Evolutionary conservation across 2,888 invertebrate species (phyloP), one percentile per base, ranked within the genome.

Genomic region (Chouioia cunea): DNA sequence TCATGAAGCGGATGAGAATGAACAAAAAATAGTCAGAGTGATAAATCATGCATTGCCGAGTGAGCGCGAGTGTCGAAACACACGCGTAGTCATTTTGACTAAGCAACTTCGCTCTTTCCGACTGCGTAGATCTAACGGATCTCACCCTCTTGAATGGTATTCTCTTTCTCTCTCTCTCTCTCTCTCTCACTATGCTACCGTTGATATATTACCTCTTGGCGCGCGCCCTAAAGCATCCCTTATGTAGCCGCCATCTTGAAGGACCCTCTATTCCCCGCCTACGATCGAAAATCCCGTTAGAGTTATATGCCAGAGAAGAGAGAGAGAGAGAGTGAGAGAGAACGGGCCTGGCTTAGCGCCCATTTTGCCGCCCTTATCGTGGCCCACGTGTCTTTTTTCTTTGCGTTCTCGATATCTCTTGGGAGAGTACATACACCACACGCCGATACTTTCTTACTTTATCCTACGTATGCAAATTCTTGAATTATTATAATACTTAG

Each of bases 201-300:
- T 79, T 85, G 83, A 84, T 85, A 84, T 85, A 85, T 85, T 84
- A 79, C 83, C 80, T 81, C 81, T 77, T 76, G 78, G 82, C 80
- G 78, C 78, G 80, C 82, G 77, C 82, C 82, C 82, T 82, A 81
- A 83, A 81, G 80, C 84, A 83, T 84, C 83, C 82, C 85, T 83
- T 84, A 82, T 79, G 79, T 44, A 60, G 83, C 81, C 80, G 85
- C 85, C 85, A 85, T 85, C 82, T 85, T 85, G 84, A 82, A 80
- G 83, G 82, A 83, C 81, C 83, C 78, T 80, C 80, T 77, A 36
- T 36, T 12, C 72, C 80, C 83, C 83, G 81, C 84, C 84, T 82
- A 83, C 83, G 82, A 84, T 85, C 83, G 83, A 82, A 83, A 85
- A 85, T 85, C 84, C 84, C 80, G 84, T 85, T 85, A 84, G 84